Conservation (phyloP, 1,140 invertebrate genomes). For the Stratiolaelaps scimitus region DNA sequence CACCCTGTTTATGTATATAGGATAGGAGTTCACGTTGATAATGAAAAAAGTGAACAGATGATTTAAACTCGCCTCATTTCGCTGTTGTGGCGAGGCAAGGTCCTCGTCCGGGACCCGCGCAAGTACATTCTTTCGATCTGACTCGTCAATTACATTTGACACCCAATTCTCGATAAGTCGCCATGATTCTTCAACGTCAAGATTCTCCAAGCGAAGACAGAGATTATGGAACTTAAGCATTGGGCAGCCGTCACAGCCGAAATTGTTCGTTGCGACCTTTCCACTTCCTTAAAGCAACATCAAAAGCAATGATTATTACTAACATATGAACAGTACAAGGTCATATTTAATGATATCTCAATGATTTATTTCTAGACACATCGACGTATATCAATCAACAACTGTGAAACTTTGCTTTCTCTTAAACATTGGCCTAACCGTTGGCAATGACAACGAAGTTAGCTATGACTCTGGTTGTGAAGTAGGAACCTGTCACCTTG, state of each 20-base stretch:
- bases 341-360: too few species aligned
- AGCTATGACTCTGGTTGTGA: too few species aligned
- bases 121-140: neutral
- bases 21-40: too few species aligned
- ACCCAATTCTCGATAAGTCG: slow-evolving; percentile 25
- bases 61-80: neutral
- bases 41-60: too few species aligned
- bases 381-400: too few species aligned
- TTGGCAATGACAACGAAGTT: too few species aligned
- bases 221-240: slow-evolving; percentile 25
- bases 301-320: neutral
- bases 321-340: too few species aligned
- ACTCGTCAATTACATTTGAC: slow-evolving; percentile 18
- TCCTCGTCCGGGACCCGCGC: neutral
- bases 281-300: neutral
- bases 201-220: slow-evolving; percentile 11
- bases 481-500: too few species aligned
- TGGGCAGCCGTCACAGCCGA: slow-evolving; percentile 7
- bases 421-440: too few species aligned
- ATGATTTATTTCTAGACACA: too few species aligned
- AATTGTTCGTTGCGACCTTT: slow-evolving; percentile 6
- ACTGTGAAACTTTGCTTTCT: too few species aligned
- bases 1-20: too few species aligned
- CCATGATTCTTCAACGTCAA: slow-evolving; percentile 18
- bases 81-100: slow-evolving; percentile 8